Evolutionary conservation across 1,140 invertebrate species (phyloP).

Genomic region (Ooceraea biroi): DNA sequence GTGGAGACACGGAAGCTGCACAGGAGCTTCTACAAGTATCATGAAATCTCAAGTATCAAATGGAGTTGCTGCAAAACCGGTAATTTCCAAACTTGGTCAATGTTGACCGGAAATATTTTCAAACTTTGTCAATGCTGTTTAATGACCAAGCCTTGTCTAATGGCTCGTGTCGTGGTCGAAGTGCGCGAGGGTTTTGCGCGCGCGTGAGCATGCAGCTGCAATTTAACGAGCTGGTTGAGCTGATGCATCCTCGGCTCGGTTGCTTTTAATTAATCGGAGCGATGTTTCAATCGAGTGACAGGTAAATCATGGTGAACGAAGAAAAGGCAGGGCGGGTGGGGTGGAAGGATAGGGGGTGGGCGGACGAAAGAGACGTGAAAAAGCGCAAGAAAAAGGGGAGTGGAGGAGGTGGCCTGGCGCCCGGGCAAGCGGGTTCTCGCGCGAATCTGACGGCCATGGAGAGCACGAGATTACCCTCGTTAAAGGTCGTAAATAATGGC

Average conservation of each 20-base stretch:
- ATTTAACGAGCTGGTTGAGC: constrained; percentile 56
- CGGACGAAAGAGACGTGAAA: not conserved
- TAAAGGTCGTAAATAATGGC: constrained; percentile 71
- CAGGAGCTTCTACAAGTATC: not conserved
- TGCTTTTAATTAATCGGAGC: constrained; percentile 65
- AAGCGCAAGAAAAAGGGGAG: constrained; percentile 22
- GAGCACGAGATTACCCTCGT: constrained; percentile 69
- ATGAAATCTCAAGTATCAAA: constrained; percentile 7
- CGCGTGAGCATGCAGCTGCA: constrained; percentile 2
- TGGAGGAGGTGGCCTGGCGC: not conserved
- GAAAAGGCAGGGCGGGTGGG: not conserved
- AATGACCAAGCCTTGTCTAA: constrained; percentile 3
- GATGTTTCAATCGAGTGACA: constrained; percentile 61
- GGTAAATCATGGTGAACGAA: constrained; percentile 35
- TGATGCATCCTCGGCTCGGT: constrained; percentile 18
- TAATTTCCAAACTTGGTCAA: constrained; percentile 15
- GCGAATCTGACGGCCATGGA: constrained; percentile 21
- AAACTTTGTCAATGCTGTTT: constrained; percentile 51
- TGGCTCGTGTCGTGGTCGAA: constrained; percentile 1
- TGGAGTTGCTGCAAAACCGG: constrained; percentile 22
- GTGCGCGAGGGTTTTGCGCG: constrained; percentile 30
- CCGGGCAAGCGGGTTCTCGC: constrained; percentile 35
- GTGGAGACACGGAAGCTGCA: not conserved
- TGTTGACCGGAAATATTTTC: constrained; percentile 1
- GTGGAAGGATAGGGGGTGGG: too few species aligned